Percentiles rank a stretch among this genome's conserved stretches.
Evolutionary conservation across 2,113 vertebrate species (phyloP).

Genomic region (Motacilla tschutschensis): DNA sequence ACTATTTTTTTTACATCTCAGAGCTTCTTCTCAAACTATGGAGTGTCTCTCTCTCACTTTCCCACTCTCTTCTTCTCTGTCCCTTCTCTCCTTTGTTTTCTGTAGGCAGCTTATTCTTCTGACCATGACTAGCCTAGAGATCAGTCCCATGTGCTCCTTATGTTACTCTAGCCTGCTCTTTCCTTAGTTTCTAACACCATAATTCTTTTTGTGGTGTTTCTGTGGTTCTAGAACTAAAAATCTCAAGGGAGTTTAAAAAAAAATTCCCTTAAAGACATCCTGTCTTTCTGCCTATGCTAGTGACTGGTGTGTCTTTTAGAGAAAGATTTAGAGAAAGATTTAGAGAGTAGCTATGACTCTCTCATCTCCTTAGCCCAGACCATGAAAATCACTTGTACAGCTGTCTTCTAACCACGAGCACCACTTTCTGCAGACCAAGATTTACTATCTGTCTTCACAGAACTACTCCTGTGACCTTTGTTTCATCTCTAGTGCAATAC

Average conservation of each 20-base stretch:
- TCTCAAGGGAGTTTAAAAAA: neutral
- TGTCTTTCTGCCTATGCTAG: neutral
- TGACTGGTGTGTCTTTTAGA: neutral
- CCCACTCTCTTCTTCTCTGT: neutral
- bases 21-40: neutral
- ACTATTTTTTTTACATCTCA: neutral
- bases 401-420: neutral
- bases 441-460: neutral
- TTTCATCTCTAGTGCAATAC: neutral
- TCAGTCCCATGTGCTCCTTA: neutral
- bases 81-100: neutral
- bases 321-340: neutral
- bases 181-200: neutral
- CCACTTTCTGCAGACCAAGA: neutral
- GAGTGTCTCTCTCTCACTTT: neutral
- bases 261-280: neutral
- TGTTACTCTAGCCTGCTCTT: conserved; percentile 5
- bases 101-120: neutral
- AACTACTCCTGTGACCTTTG: neutral
- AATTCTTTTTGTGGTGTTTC: neutral
- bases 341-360: neutral
- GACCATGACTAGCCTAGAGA: neutral
- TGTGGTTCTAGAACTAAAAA: neutral
- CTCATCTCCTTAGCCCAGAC: neutral
- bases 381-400: neutral